Base-by-base conservation (phyloP, 2,888 invertebrate genomes). In the Loripinus fragilis region DNA sequence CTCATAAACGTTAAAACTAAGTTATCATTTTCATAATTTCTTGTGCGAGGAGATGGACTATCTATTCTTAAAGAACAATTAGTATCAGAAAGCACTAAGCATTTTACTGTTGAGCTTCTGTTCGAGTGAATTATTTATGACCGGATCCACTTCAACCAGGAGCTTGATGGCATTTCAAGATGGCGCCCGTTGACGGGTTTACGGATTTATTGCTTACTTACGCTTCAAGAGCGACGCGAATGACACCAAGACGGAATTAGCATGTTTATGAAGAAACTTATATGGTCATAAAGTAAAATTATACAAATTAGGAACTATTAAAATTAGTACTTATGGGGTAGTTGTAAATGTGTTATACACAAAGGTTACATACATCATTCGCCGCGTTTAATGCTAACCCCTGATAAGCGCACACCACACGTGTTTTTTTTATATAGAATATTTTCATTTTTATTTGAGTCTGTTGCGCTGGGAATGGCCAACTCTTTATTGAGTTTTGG, bases 141-240 rank as follows among this genome's bases (percentile, higher is more conserved):
- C 55, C 28, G 30, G 60, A 8, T 33, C 60, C 60, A 33, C 60
- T 60, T 60, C 60, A 60, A 33, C 28, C 60, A 60, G 60, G 60
- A 55, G 69, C 75, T 67, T 75, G 67, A 72, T 64, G 66, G 45
- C 73, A 42, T 66, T 80, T 73, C 76, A 78, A 83, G 69, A 80
- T 80, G 83, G 83, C 83, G 83, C 83, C 83, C 42, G 28, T 23
- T 50, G 74, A 65, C 74, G 71, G 60, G 50, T 71, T 60, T 71
- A 52, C 60, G 42, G 74, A 74, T 80, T 83, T 80, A 83, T 80
- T 77, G 45, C 80, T 64, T 66, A 52, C 38, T 41, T 71, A 48
- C 71, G 73, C 78, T 80, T 76, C 69, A 80, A 41, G 23, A 42
- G 48, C 66, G 70, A 73, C 64, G 55, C 52, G 33, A 30, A 35